Evolutionary conservation across 2,113 vertebrate species (phyloP).

Genomic region (Axis porcinus): DNA sequence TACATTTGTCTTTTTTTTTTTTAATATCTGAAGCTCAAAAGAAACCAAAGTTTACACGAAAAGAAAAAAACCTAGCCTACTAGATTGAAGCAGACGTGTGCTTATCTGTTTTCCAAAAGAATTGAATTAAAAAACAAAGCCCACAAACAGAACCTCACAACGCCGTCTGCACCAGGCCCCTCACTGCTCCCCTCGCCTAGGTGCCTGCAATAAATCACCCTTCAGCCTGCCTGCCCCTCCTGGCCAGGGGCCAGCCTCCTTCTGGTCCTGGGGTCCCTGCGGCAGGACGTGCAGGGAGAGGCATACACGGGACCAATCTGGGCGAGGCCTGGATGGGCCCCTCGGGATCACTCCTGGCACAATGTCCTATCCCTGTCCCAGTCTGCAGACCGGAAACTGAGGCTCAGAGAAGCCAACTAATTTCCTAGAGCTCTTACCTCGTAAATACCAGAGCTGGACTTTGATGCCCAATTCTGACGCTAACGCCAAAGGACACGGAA

Average conservation of each 20-base stretch:
- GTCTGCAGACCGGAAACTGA: background rate
- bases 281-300: background rate
- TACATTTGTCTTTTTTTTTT: background rate
- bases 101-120: slow-evolving; percentile 39
- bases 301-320: accelerated
- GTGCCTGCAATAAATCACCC: background rate
- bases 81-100: background rate
- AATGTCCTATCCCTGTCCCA: accelerated
- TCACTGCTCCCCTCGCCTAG: accelerated
- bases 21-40: slow-evolving; percentile 31
- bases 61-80: background rate
- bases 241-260: background rate
- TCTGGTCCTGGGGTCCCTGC: accelerated
- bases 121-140: slow-evolving; percentile 28
- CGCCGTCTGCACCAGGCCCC: background rate
- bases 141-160: background rate
- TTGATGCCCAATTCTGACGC: background rate
- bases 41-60: slow-evolving; percentile 15
- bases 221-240: background rate
- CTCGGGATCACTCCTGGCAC: accelerated
- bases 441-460: background rate
- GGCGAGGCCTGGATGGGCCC: accelerated
- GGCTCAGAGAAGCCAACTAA: background rate
- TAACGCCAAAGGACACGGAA: background rate
- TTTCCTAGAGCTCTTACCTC: background rate